Percentiles rank a stretch among this genome's conserved stretches.
Evolutionary conservation across 2,797 vertebrate species (phyloP).

Genomic region (Diglossa cyanea): DNA sequence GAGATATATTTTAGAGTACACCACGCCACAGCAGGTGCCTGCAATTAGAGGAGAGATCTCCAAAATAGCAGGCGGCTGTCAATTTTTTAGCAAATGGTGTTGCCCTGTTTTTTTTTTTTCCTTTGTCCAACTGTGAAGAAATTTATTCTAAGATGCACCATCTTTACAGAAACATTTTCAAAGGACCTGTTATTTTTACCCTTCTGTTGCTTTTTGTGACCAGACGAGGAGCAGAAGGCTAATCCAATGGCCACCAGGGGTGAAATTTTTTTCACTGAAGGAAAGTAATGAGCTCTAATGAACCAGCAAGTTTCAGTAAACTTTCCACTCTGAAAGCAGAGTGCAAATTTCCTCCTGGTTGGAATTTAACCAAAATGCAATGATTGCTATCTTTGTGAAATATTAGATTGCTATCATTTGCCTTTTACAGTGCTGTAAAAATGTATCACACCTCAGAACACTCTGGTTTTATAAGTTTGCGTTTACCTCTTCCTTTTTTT

Average conservation of each 20-base stretch:
- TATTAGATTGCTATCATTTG: neutral
- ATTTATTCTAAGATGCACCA: slow-evolving; percentile 41
- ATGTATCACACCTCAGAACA: neutral
- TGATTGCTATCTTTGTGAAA: neutral
- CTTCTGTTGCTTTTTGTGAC: neutral
- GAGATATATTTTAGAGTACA: slow-evolving; percentile 15
- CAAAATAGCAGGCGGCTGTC: slow-evolving; percentile 40
- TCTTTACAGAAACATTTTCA: slow-evolving; percentile 15
- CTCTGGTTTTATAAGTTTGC: neutral
- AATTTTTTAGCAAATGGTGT: slow-evolving; percentile 31
- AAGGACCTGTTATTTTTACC: slow-evolving; percentile 18
- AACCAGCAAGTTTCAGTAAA: neutral
- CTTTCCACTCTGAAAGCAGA: neutral
- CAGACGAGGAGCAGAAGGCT: neutral
- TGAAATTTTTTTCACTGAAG: neutral
- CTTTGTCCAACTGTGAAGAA: slow-evolving; percentile 6
- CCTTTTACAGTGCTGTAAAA: neutral
- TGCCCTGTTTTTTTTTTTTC: neutral
- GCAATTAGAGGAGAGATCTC: slow-evolving; percentile 6
- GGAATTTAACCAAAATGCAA: neutral
- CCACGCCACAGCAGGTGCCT: neutral
- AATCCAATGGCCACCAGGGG: neutral
- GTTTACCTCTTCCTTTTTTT: neutral
- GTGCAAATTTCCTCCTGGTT: neutral
- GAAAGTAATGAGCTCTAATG: neutral